Base-by-base conservation (phyloP, 1,140 invertebrate species). In the Temnothorax curvispinosus region DNA sequence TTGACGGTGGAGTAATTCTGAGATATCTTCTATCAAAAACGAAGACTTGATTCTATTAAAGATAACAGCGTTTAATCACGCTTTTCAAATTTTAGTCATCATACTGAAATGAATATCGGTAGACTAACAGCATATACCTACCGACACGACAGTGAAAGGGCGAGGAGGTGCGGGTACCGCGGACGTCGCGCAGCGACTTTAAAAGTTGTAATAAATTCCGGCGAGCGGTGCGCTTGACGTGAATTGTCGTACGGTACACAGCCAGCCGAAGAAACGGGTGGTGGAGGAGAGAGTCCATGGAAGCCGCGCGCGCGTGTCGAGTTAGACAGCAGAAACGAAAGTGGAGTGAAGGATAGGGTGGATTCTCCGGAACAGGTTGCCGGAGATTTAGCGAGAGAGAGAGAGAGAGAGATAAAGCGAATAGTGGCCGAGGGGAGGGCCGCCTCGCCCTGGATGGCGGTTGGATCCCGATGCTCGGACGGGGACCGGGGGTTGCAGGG, bases 181-280 rank as follows among this genome's bases (percentile, higher is more conserved):
- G 54, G 54, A 52, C 9, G 27, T 35, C 21, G 80, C 82, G 52
- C 27, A n/a, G 52, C 8, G 71, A 74, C 78, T 85, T 72, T 50
- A 44, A 89, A 85, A 87, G 74, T 85, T 84, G 44, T 76, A 69
- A 84, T 80, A 87, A 87, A 89, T 89, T 87, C 50, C 52, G 38
- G 67, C 65, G 47, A 35, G 56, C 47, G 65, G 50, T 84, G 85
- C 56, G 64, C 71, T 38, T 69, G 77, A 87, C 78, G 54, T 74
- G 74, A 85, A 87, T 89, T 64, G 71, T 89, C 80, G 54, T 76
- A 56, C 58, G 58, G 60, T 62, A 80, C 44, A 81, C 76, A 44
- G n/a, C n/a, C 69, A 35, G 35, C 64, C 9, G 41, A 69, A 78
- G 85, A 60, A 58, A 62, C 7, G 38, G 38, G 21, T 60, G 27